Percentiles rank a stretch among this genome's conserved stretches.
Conservation (phyloP, 2,888 invertebrate species). For the Anoplius nigerrimus region DNA sequence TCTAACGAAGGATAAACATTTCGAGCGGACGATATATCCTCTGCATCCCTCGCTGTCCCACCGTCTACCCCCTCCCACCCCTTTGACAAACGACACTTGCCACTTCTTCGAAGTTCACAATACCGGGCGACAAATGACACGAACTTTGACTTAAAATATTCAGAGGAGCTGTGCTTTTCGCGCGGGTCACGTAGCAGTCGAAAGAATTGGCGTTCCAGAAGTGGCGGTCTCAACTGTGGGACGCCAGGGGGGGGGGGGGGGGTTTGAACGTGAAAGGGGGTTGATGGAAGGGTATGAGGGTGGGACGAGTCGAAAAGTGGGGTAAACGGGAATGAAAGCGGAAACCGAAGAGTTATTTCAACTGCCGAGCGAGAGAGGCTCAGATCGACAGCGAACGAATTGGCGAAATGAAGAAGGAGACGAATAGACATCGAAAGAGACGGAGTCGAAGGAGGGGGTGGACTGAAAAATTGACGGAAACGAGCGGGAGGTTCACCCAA, state of each 20-base stretch:
- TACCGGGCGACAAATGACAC: too few relatives aligned
- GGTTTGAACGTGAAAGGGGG: background rate
- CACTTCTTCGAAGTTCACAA: too few relatives aligned
- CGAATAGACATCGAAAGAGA: background rate
- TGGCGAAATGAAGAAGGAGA: background rate
- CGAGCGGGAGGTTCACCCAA: background rate
- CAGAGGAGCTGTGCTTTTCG: too few relatives aligned
- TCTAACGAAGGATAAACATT: too few relatives aligned
- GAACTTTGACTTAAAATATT: too few relatives aligned
- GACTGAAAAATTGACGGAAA: background rate
- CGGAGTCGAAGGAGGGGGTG: conserved; percentile 4
- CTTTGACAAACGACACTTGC: too few relatives aligned
- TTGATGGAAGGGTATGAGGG: background rate
- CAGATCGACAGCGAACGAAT: conserved; percentile 1
- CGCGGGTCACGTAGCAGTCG: too few relatives aligned
- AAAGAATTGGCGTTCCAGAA: too few relatives aligned
- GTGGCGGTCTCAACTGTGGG: too few relatives aligned
- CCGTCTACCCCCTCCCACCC: too few relatives aligned
- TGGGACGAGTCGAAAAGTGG: conserved; percentile 34
- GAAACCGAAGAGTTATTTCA: conserved; percentile 36
- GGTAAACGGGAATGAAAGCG: conserved; percentile 36
- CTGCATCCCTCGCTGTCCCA: too few relatives aligned
- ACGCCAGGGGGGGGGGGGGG: background rate
- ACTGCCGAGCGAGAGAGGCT: conserved; percentile 1
- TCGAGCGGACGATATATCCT: too few relatives aligned